Conservation (phyloP, 2,797 vertebrate species). For the Chanos chanos region DNA sequence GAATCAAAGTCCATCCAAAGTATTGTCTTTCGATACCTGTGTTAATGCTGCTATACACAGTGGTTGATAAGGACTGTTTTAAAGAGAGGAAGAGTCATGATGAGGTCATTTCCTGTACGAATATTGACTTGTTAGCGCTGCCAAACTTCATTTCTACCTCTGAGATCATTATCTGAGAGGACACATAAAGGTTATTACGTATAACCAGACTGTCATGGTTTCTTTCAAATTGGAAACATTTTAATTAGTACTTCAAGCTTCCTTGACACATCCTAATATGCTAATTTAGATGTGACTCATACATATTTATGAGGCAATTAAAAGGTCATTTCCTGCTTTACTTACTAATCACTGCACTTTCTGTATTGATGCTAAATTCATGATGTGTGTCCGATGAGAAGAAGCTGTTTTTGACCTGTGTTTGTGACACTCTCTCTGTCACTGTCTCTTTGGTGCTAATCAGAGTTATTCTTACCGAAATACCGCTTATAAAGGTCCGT, state of each 20-base stretch:
- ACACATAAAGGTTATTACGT: conserved; percentile 1
- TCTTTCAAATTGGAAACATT: conserved; percentile 18
- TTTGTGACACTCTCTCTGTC: too few species aligned
- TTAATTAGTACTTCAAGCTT: not conserved
- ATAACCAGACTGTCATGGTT: conserved; percentile 13
- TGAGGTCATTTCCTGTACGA: conserved; percentile 13
- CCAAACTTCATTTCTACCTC: not conserved
- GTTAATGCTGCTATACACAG: too few species aligned
- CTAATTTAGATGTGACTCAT: not conserved
- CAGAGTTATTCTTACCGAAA: not conserved
- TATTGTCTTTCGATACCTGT: too few species aligned
- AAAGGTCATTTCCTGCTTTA: not conserved
- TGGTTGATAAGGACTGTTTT: too few species aligned
- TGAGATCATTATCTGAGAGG: conserved; percentile 1
- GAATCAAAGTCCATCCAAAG: too few species aligned
- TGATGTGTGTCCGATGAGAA: too few species aligned
- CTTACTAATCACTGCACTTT: too few species aligned
- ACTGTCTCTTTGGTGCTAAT: too few species aligned
- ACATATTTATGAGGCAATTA: not conserved
- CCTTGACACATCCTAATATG: not conserved
- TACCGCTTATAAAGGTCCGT: not conserved
- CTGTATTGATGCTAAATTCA: too few species aligned
- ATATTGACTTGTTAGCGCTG: conserved; percentile 10
- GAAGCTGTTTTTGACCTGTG: too few species aligned
- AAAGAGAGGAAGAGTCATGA: not conserved